Percentiles rank a stretch among this genome's conserved stretches.
These are phyloP conservation scores for Acleris literana DNA, from an alignment of 2,888 invertebrate genomes.

Conservation along the genomic window DNA sequence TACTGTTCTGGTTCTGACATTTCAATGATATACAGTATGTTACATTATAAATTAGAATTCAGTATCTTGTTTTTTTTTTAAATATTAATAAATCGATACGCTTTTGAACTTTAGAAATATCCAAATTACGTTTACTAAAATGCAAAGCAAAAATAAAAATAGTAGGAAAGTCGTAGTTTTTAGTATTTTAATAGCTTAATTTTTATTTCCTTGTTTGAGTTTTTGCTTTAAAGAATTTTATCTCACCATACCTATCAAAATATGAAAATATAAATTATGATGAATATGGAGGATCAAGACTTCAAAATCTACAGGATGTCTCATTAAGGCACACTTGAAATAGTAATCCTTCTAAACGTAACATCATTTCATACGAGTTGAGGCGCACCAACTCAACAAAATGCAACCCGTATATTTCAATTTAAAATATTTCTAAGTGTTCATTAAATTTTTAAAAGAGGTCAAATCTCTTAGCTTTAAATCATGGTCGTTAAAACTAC, in stretches of 20 bases:
- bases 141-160: no score
- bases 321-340: conserved; percentile 22
- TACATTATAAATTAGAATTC: no score
- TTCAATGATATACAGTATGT: no score
- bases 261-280: background rate
- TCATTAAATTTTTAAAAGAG: conserved; percentile 55
- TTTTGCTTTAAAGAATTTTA: no score
- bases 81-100: no score
- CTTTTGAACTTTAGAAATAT: no score
- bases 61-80: no score
- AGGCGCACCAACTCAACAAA: conserved; percentile 13
- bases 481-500: conserved; percentile 73
- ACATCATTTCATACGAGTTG: conserved; percentile 10
- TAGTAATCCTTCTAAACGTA: conserved; percentile 15
- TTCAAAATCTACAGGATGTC: conserved; percentile 15
- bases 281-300: background rate
- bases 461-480: conserved; percentile 39
- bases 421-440: conserved; percentile 44
- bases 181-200: no score
- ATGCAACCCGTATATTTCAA: conserved; percentile 37
- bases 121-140: no score
- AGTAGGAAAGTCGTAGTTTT: no score
- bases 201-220: no score
- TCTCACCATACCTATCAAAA: background rate
- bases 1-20: no score